Evolutionary conservation across 2,797 vertebrate species (phyloP).

Genomic region (Pampus argenteus): DNA sequence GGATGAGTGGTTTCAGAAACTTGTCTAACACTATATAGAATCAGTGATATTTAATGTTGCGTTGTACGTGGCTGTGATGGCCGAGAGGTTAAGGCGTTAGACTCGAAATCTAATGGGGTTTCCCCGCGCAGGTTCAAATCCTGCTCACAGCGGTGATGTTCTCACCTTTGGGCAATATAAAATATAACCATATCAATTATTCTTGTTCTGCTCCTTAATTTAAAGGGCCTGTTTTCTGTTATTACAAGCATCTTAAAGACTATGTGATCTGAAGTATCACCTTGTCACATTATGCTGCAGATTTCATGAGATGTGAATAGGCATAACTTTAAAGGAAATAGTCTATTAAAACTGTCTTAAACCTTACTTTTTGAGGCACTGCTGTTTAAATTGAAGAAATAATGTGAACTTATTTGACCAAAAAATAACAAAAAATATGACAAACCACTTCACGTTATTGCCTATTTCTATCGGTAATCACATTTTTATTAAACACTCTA

Average conservation of each 20-base stretch:
- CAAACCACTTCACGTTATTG: neutral
- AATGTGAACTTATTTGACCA: neutral
- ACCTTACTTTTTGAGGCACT: neutral
- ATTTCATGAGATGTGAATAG: too few species aligned
- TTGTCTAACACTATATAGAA: too few species aligned
- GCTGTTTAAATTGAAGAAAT: neutral
- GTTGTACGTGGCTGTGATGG: too few species aligned
- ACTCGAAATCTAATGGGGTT: constrained; percentile 33
- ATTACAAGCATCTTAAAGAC: too few species aligned
- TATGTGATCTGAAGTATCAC: too few species aligned
- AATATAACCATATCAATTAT: too few species aligned
- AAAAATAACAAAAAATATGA: neutral
- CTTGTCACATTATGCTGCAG: too few species aligned
- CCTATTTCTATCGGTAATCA: neutral
- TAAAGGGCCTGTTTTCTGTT: too few species aligned
- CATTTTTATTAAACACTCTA: neutral
- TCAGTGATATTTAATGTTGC: too few species aligned
- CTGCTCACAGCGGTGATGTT: constrained; percentile 17
- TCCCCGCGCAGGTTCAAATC: constrained; percentile 31
- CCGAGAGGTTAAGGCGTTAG: constrained; percentile 9
- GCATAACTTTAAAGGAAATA: neutral
- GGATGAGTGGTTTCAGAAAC: too few species aligned
- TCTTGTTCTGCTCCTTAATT: too few species aligned
- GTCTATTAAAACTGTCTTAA: neutral
- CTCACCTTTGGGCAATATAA: too few species aligned